Conservation (phyloP, 2,113 vertebrate genomes). For the Melanerpes aurifrons region DNA sequence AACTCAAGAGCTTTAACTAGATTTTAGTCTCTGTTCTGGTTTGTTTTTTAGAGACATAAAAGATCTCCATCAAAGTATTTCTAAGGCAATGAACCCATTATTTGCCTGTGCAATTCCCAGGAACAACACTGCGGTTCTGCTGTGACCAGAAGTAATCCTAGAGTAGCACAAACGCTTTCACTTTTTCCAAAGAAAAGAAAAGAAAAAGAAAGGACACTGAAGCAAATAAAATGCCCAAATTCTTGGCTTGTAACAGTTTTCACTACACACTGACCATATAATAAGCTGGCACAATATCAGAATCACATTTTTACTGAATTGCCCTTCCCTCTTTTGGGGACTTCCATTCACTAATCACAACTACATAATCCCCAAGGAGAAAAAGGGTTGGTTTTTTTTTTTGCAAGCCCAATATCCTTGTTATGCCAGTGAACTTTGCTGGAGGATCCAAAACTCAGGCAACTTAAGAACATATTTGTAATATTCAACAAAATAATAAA, state of each 20-base stretch:
- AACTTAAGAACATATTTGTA: conserved; percentile 48
- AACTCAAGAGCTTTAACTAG: background rate
- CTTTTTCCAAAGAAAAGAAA: background rate
- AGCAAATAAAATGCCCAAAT: background rate
- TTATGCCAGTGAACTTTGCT: background rate
- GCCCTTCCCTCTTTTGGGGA: background rate
- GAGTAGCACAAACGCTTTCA: background rate
- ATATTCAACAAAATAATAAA: conserved; percentile 68
- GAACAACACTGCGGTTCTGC: background rate
- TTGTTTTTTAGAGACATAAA: background rate
- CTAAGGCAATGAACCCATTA: background rate
- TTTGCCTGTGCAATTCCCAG: background rate
- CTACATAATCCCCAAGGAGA: conserved; percentile 8
- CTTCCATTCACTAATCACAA: conserved; percentile 24
- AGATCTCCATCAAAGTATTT: background rate
- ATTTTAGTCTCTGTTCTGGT: background rate
- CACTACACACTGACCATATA: background rate
- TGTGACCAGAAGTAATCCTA: conserved; percentile 2
- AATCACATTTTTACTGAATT: background rate
- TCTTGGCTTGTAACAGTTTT: background rate
- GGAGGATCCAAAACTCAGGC: conserved; percentile 27
- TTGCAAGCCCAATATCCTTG: background rate
- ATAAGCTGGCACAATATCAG: background rate
- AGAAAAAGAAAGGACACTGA: background rate
- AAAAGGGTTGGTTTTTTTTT: background rate